Conservation (phyloP, 2,113 vertebrate genomes). For the Osmerus eperlanus region DNA sequence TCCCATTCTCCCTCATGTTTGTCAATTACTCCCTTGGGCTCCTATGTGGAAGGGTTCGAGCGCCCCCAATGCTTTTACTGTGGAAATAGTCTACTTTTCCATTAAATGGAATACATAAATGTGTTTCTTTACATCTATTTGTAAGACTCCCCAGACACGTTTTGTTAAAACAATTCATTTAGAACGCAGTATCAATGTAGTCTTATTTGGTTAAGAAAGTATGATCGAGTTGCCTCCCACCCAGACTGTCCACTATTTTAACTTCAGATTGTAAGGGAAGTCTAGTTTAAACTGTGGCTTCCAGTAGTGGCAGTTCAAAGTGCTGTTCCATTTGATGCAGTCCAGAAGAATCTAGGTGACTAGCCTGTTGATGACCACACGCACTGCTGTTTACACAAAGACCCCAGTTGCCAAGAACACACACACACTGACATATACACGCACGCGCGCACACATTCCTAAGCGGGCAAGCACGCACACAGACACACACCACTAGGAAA, state of each 20-base stretch:
- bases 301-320: slow-evolving; percentile 37
- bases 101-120: neutral
- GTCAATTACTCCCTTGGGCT: neutral
- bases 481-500: neutral
- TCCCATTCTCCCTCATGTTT: neutral
- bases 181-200: neutral
- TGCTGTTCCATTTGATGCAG: slow-evolving; percentile 36
- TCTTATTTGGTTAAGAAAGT: neutral
- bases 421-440: slow-evolving; percentile 19
- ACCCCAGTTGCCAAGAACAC: slow-evolving; percentile 13
- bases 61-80: slow-evolving; percentile 56
- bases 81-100: slow-evolving; percentile 16
- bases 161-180: too few species aligned
- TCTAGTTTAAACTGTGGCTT: slow-evolving; percentile 11
- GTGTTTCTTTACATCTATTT: too few species aligned
- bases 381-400: slow-evolving; percentile 38
- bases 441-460: neutral
- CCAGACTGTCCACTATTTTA: neutral
- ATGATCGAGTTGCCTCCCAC: neutral
- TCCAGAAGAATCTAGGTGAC: slow-evolving; percentile 43
- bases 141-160: too few species aligned
- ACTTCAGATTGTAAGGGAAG: slow-evolving; percentile 20
- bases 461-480: neutral
- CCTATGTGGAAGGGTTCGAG: slow-evolving; percentile 51
- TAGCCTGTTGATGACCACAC: slow-evolving; percentile 38